Conservation (phyloP, 2,888 invertebrate species). For the Helobdella robusta region DNA sequence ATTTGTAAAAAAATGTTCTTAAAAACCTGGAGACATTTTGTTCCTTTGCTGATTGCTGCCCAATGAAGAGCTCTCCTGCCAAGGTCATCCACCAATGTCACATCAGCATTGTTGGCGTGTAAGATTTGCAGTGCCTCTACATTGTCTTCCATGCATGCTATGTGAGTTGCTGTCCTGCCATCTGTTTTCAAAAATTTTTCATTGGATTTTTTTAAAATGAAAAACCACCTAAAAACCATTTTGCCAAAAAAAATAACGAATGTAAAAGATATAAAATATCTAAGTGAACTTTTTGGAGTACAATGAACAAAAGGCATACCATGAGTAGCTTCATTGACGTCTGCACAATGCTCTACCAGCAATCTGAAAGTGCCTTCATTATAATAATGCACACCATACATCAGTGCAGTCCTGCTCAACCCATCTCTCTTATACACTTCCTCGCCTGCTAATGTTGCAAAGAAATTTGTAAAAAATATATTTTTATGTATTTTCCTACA, state of each 20-base stretch:
- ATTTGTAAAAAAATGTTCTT: background rate
- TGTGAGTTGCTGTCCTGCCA: constrained; percentile 47
- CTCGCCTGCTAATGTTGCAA: background rate
- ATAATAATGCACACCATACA: constrained; percentile 46
- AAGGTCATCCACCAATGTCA: constrained; percentile 41
- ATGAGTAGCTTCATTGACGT: constrained; percentile 43
- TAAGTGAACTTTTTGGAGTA: too few relatives aligned
- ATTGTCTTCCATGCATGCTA: constrained; percentile 47
- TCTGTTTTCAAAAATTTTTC: too few relatives aligned
- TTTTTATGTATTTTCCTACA: too few relatives aligned
- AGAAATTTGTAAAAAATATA: background rate
- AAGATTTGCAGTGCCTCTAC: constrained; percentile 40
- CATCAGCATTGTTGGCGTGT: constrained; percentile 43
- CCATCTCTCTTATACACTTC: constrained; percentile 39
- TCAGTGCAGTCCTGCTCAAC: constrained; percentile 43
- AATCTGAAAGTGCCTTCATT: constrained; percentile 42
- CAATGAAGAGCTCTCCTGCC: constrained; percentile 48
- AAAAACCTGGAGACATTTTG: constrained; percentile 40
- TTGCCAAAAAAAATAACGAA: background rate
- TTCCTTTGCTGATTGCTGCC: constrained; percentile 42
- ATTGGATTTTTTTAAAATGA: constrained; percentile 9
- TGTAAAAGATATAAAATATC: too few relatives aligned
- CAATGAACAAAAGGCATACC: constrained; percentile 38
- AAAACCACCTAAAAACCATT: background rate
- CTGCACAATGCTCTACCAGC: constrained; percentile 42